Evolutionary conservation across 2,113 vertebrate species (phyloP), one percentile per base, ranked within the genome.

Genomic region (Engraulis encrasicolus): DNA sequence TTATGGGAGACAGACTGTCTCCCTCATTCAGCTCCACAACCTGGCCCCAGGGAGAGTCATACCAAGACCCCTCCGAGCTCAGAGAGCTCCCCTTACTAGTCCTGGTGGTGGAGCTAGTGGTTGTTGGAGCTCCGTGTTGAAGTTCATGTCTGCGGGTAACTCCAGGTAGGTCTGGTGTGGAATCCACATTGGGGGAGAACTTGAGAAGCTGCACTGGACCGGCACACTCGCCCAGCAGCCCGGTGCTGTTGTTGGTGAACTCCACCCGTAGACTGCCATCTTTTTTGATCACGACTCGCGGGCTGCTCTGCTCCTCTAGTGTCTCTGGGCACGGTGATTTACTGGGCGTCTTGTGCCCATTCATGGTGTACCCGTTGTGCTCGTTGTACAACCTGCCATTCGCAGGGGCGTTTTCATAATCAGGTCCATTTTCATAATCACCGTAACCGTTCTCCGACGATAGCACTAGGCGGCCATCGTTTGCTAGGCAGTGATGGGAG

Each of bases 41-140:
- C 0, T 94, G 95, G 58, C 97, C 97, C 97, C 97, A 99, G 0
- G 97, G 97, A 18, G 96, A 97, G 90, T 99, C 98, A 23, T 98
- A 99, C 97, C 98, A 99, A 0, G 98, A 99, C 5, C 96, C 96
- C 85, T 99, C 97, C 0, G 98, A 99, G 90, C 98, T 99, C 78
- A 98, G 91, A 0, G 97, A 99, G 91, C 97, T 98, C 38, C 97
- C 97, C 89, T 99, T 98, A 91, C 97, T 99, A 61, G 96, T 98
- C 80, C 95, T 95, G 83, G 95, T 94, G 11, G 90, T 94, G n/a
- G 95, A 95, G 86, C 94, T 94, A 0, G 94, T 90, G 4, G 94
- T 92, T 0, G 94, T 88, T 79, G 58, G 94, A 54, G 83, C 92
- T 19, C 87, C 87, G 23, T 58, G 91, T 80, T 91, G 93, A 82